Evolutionary conservation across 2,113 vertebrate species (phyloP), one percentile per base, ranked within the genome.

Genomic region (Bufo bufo): DNA sequence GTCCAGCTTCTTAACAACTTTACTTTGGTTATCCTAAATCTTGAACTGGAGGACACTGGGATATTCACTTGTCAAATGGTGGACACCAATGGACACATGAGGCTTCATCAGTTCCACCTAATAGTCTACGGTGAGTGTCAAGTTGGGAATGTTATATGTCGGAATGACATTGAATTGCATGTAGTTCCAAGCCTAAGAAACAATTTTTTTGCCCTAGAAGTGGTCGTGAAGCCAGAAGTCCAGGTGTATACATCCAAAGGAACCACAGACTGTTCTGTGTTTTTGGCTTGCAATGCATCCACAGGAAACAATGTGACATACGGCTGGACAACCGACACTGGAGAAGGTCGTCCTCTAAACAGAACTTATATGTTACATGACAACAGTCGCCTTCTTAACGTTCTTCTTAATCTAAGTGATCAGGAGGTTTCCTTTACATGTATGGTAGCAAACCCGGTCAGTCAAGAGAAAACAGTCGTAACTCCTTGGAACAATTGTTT

Each of bases 21-120:
- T 66, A 93, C 91, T 49, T 89, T 94, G 81, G 89, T 92, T 65
- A 90, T 94, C 0, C 33, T 59, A 5, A 90, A 77, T 0, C 88
- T 93, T 79, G 74, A 89, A 45, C 16, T 89, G 49, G 88, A 74
- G 58, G 92, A 93, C 61, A 89, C 85, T 0, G 90, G 92, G 69
- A 91, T 90, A 86, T 93, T 94, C 90, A 92, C 91, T 0, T 80
- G 90, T 33, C 89, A 91, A 66, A 86, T 93, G 65, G 93, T 93
- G 74, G 90, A 93, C 79, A 89, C 54, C 0, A 61, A n/a, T 8
- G 93, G 92, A 1, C 89, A 4, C 56, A 49, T 83, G 75, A n/a
- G 58, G 82, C 90, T 74, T 47, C 89, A 82, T 50, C 79, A 47
- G 11, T 74, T 93, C 19, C 90, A 91, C 19, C 92, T 94, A 56